Conservation (phyloP, 1,140 invertebrate genomes). For the Tetragonula clypearis region DNA sequence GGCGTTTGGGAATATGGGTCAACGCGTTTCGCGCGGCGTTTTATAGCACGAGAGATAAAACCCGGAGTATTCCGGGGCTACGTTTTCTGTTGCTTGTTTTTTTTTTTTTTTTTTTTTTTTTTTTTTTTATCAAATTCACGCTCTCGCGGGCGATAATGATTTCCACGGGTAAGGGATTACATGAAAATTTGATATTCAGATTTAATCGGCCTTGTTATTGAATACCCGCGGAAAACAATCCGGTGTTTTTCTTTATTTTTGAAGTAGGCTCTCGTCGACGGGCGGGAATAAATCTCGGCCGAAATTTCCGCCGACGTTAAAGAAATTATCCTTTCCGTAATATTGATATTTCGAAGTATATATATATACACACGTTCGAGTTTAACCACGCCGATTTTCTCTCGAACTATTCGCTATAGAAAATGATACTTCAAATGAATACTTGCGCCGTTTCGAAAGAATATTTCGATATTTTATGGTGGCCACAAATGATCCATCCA, state of each 20-base stretch:
- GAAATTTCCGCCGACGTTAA: no score
- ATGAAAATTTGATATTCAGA: not conserved
- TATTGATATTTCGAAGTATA: no score
- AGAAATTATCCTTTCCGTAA: no score
- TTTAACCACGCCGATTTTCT: no score
- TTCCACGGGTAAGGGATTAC: not conserved
- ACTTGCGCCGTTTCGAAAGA: no score
- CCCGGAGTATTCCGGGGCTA: not conserved
- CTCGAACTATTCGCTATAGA: no score
- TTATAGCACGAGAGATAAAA: conserved; percentile 33
- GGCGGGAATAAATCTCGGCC: no score
- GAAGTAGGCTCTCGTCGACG: not conserved
- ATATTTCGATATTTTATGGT: no score
- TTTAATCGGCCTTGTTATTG: no score
- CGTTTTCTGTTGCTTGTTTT: not conserved
- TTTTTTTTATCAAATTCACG: not conserved
- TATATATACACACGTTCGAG: no score
- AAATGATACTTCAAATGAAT: no score
- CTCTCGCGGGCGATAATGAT: not conserved
- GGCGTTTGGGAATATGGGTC: conserved; percentile 14
- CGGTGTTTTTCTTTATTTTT: not conserved
- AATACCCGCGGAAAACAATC: not conserved
- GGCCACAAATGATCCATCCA: no score
- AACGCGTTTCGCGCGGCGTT: not conserved
- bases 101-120: conserved; percentile 12